Percentiles rank a stretch among this genome's conserved stretches.
Conservation (phyloP, 2,888 invertebrate genomes). For the Caenorhabditis sp. region DNA sequence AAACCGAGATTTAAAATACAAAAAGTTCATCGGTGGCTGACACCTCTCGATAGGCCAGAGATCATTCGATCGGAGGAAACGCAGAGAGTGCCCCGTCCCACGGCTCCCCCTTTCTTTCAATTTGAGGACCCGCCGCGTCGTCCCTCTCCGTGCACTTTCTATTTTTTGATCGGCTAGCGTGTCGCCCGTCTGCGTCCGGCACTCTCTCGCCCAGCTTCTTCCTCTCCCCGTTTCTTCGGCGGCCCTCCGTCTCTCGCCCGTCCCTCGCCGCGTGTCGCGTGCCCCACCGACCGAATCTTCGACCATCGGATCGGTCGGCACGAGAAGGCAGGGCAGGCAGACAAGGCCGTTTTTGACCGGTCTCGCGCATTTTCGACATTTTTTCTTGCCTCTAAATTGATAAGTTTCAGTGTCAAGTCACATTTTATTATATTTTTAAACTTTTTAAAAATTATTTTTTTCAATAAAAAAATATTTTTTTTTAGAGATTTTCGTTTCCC, state of each 20-base stretch:
- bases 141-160: conserved; percentile 38
- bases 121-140: conserved; percentile 40
- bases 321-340: conserved; percentile 3
- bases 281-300: conserved; percentile 28
- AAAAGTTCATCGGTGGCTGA: background rate
- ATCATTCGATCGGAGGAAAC: conserved; percentile 15
- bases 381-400: conserved; percentile 14
- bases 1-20: background rate
- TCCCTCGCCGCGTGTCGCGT: conserved; percentile 19
- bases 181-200: conserved; percentile 35
- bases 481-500: too few relatives aligned
- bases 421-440: too few relatives aligned
- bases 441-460: too few relatives aligned
- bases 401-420: conserved; percentile 12
- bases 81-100: conserved; percentile 9
- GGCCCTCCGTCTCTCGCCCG: conserved; percentile 34
- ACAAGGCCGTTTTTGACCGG: conserved; percentile 40
- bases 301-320: conserved; percentile 23
- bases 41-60: conserved; percentile 4
- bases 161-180: conserved; percentile 43
- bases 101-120: conserved; percentile 17
- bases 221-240: conserved; percentile 26
- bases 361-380: conserved; percentile 19
- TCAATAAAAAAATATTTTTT: too few relatives aligned
- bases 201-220: conserved; percentile 14